Evolutionary conservation across 2,888 invertebrate species (phyloP).

Genomic region (Diabrotica balteata): DNA sequence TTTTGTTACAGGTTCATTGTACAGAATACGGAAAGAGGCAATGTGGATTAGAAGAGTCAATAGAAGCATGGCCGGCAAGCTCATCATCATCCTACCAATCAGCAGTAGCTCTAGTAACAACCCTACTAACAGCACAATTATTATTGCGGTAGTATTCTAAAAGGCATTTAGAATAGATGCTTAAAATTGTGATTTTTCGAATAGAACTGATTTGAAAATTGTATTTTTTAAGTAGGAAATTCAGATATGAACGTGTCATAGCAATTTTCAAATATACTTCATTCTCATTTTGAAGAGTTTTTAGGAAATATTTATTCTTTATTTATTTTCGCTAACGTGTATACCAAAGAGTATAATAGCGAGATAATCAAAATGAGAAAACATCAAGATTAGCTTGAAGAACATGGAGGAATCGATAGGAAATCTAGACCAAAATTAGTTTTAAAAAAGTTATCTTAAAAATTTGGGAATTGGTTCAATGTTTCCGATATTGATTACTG

Average conservation of each 20-base stretch:
- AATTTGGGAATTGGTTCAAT: slow-evolving; percentile 3
- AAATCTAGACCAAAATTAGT: slow-evolving; percentile 2
- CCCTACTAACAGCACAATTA: slow-evolving; percentile 11
- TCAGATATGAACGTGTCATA: slow-evolving; percentile 2
- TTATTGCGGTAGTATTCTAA: slow-evolving; percentile 5
- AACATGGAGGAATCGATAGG: background rate
- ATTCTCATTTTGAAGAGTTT: slow-evolving; percentile 4
- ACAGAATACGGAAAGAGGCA: slow-evolving; percentile 51
- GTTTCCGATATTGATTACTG: background rate
- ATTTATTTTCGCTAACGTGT: too few relatives aligned
- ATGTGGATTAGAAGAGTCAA: slow-evolving; percentile 44
- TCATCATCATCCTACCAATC: slow-evolving; percentile 9
- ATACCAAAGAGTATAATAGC: slow-evolving; percentile 5
- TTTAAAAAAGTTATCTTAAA: slow-evolving; percentile 3
- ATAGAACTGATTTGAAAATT: slow-evolving; percentile 6
- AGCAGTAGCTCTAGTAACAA: slow-evolving; percentile 9
- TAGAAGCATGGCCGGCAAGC: background rate
- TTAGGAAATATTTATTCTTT: slow-evolving; percentile 6
- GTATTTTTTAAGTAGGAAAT: slow-evolving; percentile 12
- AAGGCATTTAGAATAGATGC: slow-evolving; percentile 16
- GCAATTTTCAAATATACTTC: slow-evolving; percentile 1
- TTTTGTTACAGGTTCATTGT: slow-evolving; percentile 54
- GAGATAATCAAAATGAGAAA: slow-evolving; percentile 3
- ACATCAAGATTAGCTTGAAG: background rate
- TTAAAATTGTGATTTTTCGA: slow-evolving; percentile 25